Conservation (phyloP, 1,140 invertebrate genomes). For the Orchestia grillus region DNA sequence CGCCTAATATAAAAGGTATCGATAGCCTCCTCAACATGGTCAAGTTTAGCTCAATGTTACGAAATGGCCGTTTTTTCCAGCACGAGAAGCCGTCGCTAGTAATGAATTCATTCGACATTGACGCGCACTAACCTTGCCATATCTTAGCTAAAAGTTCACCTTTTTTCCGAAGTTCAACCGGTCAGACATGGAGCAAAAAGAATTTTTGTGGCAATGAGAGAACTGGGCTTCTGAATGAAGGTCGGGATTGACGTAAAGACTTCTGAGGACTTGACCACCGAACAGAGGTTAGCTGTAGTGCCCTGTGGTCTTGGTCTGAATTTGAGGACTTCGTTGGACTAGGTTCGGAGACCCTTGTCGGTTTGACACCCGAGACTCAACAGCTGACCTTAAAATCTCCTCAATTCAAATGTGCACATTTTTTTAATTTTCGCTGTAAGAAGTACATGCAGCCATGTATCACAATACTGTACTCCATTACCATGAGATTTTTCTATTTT, state of each 20-base stretch:
- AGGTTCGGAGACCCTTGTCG: not conserved
- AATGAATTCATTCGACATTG: constrained; percentile 37
- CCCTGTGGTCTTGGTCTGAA: not conserved
- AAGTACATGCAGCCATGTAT: too few species aligned
- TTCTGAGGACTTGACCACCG: not conserved
- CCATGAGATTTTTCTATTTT: too few species aligned
- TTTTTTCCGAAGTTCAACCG: constrained; percentile 33
- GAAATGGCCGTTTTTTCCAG: not conserved
- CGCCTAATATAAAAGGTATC: not conserved
- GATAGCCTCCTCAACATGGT: not conserved
- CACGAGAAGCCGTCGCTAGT: not conserved
- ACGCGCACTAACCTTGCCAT: constrained; percentile 24
- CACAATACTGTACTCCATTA: too few species aligned
- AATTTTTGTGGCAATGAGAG: not conserved
- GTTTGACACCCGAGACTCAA: not conserved
- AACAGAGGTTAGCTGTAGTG: too few species aligned
- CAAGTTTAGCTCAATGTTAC: not conserved
- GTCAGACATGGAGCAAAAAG: not conserved
- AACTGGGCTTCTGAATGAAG: not conserved
- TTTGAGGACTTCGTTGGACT: not conserved
- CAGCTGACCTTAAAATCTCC: not conserved
- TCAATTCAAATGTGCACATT: too few species aligned
- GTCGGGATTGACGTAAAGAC: not conserved
- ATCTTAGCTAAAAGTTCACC: constrained; percentile 5
- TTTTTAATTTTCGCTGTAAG: too few species aligned